These are phyloP conservation scores for Dallia pectoralis DNA, from an alignment of 2,797 vertebrate genomes.

Conservation along the genomic window DNA sequence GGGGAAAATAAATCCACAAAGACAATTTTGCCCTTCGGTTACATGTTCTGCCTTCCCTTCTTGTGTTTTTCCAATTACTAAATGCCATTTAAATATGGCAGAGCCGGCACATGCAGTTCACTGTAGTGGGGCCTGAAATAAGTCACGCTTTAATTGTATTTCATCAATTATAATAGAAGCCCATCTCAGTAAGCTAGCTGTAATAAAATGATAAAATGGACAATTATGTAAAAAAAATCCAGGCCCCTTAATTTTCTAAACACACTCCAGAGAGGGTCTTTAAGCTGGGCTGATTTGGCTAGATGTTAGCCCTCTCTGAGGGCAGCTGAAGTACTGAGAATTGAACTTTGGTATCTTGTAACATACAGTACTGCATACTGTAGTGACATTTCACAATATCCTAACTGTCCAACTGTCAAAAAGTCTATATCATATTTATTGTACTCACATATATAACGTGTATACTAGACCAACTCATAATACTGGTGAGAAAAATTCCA, in stretches of 20 bases:
- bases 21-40: slow-evolving; percentile 52
- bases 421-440: not conserved
- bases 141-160: slow-evolving; percentile 76
- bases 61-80: slow-evolving; percentile 69
- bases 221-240: slow-evolving; percentile 68
- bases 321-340: slow-evolving; percentile 23
- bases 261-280: slow-evolving; percentile 55
- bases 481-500: not conserved
- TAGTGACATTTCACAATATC: slow-evolving; percentile 7
- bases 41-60: slow-evolving; percentile 45
- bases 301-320: slow-evolving; percentile 43
- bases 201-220: slow-evolving; percentile 76
- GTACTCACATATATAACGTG: not conserved
- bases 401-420: not conserved
- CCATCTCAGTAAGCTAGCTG: slow-evolving; percentile 69
- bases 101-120: slow-evolving; percentile 44
- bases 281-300: slow-evolving; percentile 46
- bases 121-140: slow-evolving; percentile 58
- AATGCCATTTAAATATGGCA: slow-evolving; percentile 68
- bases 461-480: not conserved
- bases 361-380: slow-evolving; percentile 12
- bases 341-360: slow-evolving; percentile 22
- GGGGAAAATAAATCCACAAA: slow-evolving; percentile 50
- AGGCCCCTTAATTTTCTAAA: slow-evolving; percentile 61
- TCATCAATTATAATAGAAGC: slow-evolving; percentile 73